Base-by-base conservation (phyloP, 2,113 vertebrate species). In the Apeltes quadracus region DNA sequence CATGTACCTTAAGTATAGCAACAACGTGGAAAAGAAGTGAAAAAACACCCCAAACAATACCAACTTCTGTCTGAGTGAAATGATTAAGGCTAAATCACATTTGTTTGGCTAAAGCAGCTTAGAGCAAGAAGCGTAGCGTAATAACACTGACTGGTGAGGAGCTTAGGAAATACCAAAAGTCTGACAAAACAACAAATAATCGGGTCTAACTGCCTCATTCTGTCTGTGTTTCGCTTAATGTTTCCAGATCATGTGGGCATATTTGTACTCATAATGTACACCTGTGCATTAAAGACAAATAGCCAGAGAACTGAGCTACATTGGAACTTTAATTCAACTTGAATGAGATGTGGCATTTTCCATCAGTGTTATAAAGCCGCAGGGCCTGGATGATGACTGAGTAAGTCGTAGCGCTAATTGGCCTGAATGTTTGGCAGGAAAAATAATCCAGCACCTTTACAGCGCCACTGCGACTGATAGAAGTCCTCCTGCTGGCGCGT, bases 71-170 rank as follows among this genome's bases (percentile, higher is more conserved):
- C 81, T 88, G 82, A 88, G 90, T 79, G 87, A 89, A 92, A 92
- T 88, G 84, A 90, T 92, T 90, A 91, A n/a, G 82, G 76, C 87
- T 84, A 88, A 91, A 93, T 90, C 89, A 91, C 89, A 89, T 90
- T 92, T 91, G 84, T 87, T 88, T 84, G 87, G 84, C 81, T 77
- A 93, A 93, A 93, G 90, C 89, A 79, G 90, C 90, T 93, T 93
- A 92, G 69, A 79, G 78, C 83, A 46, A 81, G 88, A 87, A 82
- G 81, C 83, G 77, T 88, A 68, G 87, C 74, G 46, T 69, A 87
- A 84, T 83, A 91, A 77, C 74, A 81, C 78, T 84, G 87, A 88
- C 78, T 87, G 75, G 57, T 80, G 83, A 79, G 78, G 55, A 70
- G 86, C 79, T 91, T 89, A 91, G 82, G 84, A 88, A 88, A 90